Evolutionary conservation across 1,140 invertebrate genomes (phyloP).

Genomic region (Vanessa tameamea): DNA sequence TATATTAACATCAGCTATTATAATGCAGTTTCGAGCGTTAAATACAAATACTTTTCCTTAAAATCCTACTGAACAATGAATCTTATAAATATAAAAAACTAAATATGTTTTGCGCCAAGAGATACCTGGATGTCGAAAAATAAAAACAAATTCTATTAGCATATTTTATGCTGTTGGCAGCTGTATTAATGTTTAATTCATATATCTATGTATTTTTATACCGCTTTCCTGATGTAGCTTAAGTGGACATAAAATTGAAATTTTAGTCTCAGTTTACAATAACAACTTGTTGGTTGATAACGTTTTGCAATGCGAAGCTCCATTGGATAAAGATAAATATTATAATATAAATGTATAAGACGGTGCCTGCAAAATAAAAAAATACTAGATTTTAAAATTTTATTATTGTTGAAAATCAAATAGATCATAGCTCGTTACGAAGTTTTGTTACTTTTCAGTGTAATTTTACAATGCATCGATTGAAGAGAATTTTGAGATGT

Average conservation of each 20-base stretch:
- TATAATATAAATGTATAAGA: background rate
- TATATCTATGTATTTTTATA: conserved; percentile 8
- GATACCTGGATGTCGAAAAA: background rate
- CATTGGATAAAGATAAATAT: background rate
- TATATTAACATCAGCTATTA: too few relatives aligned
- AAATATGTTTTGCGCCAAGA: too few relatives aligned
- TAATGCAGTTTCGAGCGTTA: too few relatives aligned
- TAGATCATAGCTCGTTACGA: background rate
- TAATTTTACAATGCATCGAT: conserved; percentile 9
- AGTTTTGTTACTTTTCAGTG: background rate
- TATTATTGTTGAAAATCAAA: background rate
- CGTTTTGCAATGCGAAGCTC: conserved; percentile 5
- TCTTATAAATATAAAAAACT: too few relatives aligned
- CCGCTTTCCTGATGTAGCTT: background rate
- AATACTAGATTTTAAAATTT: background rate
- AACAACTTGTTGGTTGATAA: conserved; percentile 19
- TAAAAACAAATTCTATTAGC: conserved; percentile 10
- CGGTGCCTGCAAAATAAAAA: too few relatives aligned
- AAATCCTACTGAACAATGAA: too few relatives aligned
- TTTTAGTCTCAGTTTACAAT: conserved; percentile 38
- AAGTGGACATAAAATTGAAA: background rate
- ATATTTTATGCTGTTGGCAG: conserved; percentile 24
- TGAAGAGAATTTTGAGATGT: background rate
- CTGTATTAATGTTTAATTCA: conserved; percentile 32
- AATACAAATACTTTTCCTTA: too few relatives aligned